Evolutionary conservation across 2,113 vertebrate genomes (phyloP).

Genomic region (Mesitornis unicolor): DNA sequence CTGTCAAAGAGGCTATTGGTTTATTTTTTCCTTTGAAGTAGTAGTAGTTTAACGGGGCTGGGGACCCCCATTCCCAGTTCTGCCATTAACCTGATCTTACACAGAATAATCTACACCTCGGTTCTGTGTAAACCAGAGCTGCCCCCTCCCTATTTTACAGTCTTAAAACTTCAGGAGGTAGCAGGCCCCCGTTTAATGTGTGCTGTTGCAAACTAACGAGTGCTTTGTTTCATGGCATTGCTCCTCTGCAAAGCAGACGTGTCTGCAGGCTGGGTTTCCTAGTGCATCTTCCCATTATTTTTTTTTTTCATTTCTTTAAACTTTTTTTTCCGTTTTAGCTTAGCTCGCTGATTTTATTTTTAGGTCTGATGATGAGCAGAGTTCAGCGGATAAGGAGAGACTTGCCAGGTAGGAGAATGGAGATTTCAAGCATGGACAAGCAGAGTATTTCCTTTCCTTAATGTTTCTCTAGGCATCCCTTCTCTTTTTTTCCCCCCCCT

Average conservation of each 20-base stretch:
- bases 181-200: neutral
- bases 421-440: conserved; percentile 73
- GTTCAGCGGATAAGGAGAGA: conserved; percentile 92
- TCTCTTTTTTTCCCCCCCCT: neutral
- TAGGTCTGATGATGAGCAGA: conserved; percentile 92
- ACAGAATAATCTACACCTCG: neutral
- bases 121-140: neutral
- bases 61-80: neutral
- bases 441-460: conserved; percentile 47
- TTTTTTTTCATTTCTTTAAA: conserved; percentile 15
- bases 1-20: neutral
- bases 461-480: conserved; percentile 41
- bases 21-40: neutral
- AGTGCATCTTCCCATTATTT: neutral
- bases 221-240: neutral
- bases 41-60: neutral
- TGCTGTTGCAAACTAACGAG: neutral
- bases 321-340: conserved; percentile 76
- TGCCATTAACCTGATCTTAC: neutral
- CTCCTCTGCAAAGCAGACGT: neutral
- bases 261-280: neutral
- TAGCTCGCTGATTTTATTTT: conserved; percentile 85
- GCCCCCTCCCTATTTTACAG: too few relatives aligned
- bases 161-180: neutral
- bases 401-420: conserved; percentile 86